Evolutionary conservation across 2,797 vertebrate genomes (phyloP).

Genomic region (Poecilia gillii): DNA sequence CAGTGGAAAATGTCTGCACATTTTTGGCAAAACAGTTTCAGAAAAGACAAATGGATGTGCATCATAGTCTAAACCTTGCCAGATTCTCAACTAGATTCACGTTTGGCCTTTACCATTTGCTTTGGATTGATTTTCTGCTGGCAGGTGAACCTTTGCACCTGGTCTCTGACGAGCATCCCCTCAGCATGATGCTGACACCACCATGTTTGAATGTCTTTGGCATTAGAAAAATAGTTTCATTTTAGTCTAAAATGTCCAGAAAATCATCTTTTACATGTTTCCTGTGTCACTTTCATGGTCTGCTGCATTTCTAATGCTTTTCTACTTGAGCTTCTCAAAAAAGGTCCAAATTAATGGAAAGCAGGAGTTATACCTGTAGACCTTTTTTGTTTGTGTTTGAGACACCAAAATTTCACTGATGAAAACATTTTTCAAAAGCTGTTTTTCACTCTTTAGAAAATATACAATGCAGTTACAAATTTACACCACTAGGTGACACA

Average conservation of each 20-base stretch:
- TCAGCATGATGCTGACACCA: not conserved
- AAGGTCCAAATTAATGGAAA: not conserved
- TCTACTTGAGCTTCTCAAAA: not conserved
- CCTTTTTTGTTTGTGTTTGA: not conserved
- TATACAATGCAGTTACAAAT: not conserved
- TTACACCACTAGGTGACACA: not conserved
- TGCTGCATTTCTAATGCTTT: not conserved
- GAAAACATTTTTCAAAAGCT: not conserved
- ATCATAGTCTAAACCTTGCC: not conserved
- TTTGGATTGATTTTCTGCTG: not conserved
- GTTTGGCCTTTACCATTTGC: not conserved
- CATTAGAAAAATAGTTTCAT: no score
- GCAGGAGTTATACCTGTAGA: no score
- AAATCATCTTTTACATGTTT: not conserved
- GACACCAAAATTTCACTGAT: not conserved
- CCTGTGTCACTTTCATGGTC: not conserved
- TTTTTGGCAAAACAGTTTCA: not conserved
- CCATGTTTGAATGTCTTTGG: not conserved
- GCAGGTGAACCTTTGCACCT: not conserved
- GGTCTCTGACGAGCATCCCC: not conserved
- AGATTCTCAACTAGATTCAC: not conserved
- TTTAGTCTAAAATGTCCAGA: not conserved
- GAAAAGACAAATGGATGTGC: not conserved
- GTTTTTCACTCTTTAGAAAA: not conserved
- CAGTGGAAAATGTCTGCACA: not conserved